Evolutionary conservation across 2,797 vertebrate genomes (phyloP).

Genomic region (Discoglossus pictus): DNA sequence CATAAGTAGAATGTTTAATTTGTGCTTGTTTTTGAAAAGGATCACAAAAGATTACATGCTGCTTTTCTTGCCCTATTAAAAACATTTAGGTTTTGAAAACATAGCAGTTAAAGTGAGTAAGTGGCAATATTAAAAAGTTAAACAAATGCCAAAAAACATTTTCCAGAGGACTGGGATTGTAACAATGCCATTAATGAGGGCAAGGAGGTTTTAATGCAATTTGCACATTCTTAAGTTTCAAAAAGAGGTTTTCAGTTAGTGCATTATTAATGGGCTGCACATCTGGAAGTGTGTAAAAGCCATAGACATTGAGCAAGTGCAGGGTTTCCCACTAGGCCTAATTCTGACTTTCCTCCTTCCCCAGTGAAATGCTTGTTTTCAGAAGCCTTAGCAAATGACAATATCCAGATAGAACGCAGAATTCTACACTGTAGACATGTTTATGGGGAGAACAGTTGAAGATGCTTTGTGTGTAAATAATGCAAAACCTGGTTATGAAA

Average conservation of each 20-base stretch:
- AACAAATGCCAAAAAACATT: slow-evolving; percentile 81
- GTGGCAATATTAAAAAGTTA: slow-evolving; percentile 77
- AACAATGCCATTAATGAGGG: slow-evolving; percentile 82
- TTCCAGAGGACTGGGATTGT: slow-evolving; percentile 74
- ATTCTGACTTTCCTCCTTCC: slow-evolving; percentile 67
- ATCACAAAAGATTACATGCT: slow-evolving; percentile 73
- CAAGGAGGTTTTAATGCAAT: slow-evolving; percentile 81
- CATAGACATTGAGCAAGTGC: slow-evolving; percentile 76
- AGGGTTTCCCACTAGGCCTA: slow-evolving; percentile 72
- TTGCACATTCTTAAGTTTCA: slow-evolving; percentile 82
- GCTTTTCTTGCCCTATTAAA: slow-evolving; percentile 70
- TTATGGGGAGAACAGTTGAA: slow-evolving; percentile 36
- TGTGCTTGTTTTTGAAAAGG: slow-evolving; percentile 66
- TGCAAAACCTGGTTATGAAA: no score
- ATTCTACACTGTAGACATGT: slow-evolving; percentile 59
- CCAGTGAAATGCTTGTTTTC: slow-evolving; percentile 65
- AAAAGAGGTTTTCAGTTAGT: slow-evolving; percentile 78
- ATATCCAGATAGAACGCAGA: slow-evolving; percentile 72
- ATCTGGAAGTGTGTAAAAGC: slow-evolving; percentile 80
- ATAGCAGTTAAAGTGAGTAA: slow-evolving; percentile 75
- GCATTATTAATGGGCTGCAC: slow-evolving; percentile 77
- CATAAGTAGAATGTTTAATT: slow-evolving; percentile 60
- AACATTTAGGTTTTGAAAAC: slow-evolving; percentile 73
- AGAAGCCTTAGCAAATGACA: slow-evolving; percentile 71
- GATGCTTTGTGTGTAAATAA: slow-evolving; percentile 38